phyloP scores from a whole-genome alignment of 1,140 invertebrate species.

The Drosophila saltans region DNA sequence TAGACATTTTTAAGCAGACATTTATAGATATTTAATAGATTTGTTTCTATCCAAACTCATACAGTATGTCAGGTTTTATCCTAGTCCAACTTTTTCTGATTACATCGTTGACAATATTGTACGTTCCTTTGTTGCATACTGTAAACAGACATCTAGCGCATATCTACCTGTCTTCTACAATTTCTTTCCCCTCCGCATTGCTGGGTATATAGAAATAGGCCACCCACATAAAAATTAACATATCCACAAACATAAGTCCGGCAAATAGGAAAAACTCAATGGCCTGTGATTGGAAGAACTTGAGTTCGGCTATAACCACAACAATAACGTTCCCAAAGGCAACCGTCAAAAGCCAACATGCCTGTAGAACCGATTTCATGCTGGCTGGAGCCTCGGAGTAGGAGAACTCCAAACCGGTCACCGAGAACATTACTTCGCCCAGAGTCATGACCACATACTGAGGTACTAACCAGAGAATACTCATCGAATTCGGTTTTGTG shows the following conservation, averaged over 20 bases:
- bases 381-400: constrained; percentile 93
- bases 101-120: neutral
- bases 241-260: constrained; percentile 91
- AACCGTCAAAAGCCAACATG: constrained; percentile 94
- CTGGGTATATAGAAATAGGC: constrained; percentile 87
- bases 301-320: constrained; percentile 88
- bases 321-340: constrained; percentile 97
- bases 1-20: too few species aligned
- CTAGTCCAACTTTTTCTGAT: neutral
- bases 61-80: neutral
- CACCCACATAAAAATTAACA: constrained; percentile 92
- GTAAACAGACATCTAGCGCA: too few species aligned
- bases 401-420: constrained; percentile 95
- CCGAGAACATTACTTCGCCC: constrained; percentile 93
- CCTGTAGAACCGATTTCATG: constrained; percentile 96
- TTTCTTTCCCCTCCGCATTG: constrained; percentile 35
- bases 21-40: too few species aligned
- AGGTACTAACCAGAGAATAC: constrained; percentile 92
- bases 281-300: constrained; percentile 83
- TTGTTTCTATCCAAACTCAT: too few species aligned
- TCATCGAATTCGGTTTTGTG: constrained; percentile 88
- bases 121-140: too few species aligned
- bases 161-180: neutral
- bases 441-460: constrained; percentile 94
- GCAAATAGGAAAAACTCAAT: constrained; percentile 95